Evolutionary conservation across 2,888 invertebrate species (phyloP).

Genomic region (Nycteola revayana): DNA sequence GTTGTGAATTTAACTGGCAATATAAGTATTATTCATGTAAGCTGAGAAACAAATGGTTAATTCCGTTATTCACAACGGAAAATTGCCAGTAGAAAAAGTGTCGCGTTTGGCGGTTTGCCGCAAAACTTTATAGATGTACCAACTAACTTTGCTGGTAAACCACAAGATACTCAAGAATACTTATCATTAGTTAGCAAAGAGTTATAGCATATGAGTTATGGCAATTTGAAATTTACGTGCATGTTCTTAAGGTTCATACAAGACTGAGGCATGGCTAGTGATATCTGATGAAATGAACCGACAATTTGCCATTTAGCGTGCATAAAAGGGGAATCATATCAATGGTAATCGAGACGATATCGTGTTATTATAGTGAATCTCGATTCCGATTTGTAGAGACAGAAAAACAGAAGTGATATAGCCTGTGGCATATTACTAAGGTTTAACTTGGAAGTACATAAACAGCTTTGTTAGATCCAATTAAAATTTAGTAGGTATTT

Average conservation of each 20-base stretch:
- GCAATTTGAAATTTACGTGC: conserved; percentile 35
- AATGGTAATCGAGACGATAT: conserved; percentile 67
- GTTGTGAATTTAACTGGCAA: no score
- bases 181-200: conserved; percentile 26
- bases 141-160: conserved; percentile 40
- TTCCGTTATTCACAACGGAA: conserved; percentile 23
- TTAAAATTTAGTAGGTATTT: no score
- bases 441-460: no score
- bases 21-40: not conserved
- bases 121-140: conserved; percentile 37
- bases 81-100: conserved; percentile 29
- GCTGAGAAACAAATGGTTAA: conserved; percentile 17
- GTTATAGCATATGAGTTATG: conserved; percentile 8
- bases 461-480: no score
- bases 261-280: conserved; percentile 27
- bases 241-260: conserved; percentile 35
- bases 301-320: conserved; percentile 76
- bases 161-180: conserved; percentile 34
- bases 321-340: conserved; percentile 64
- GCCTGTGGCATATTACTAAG: not conserved
- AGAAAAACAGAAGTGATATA: conserved; percentile 35
- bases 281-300: conserved; percentile 57
- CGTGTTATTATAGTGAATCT: conserved; percentile 60
- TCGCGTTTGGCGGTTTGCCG: conserved; percentile 39
- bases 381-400: conserved; percentile 49